These are phyloP conservation scores for Eilema griseolum DNA, from an alignment of 2,888 invertebrate species.

Conservation along the genomic window DNA sequence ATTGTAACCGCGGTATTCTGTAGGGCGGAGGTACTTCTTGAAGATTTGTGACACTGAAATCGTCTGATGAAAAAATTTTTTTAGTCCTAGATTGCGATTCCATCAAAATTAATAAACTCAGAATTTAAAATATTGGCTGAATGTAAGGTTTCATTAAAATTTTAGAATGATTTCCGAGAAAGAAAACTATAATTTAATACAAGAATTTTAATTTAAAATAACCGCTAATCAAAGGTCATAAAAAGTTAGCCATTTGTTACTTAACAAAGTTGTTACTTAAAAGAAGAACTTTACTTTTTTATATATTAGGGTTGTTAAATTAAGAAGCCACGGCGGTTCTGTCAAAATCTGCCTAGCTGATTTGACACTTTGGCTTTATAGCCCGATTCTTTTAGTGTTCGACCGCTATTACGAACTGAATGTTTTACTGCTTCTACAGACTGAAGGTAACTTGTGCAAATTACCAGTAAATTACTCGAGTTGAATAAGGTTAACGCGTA, in stretches of 20 bases:
- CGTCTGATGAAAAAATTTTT: too few relatives aligned
- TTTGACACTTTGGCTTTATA: neutral
- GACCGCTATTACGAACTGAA: neutral
- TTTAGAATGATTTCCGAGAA: too few relatives aligned
- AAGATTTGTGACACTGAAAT: too few relatives aligned
- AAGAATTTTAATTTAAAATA: neutral
- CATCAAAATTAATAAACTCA: too few relatives aligned
- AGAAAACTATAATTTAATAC: too few relatives aligned
- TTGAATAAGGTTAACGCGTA: neutral
- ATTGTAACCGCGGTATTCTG: too few relatives aligned
- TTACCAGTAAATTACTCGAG: neutral
- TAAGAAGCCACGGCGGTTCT: neutral
- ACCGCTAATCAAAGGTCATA: neutral
- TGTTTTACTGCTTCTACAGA: neutral
- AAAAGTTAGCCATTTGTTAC: neutral
- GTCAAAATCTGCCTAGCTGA: neutral
- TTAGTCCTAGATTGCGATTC: too few relatives aligned
- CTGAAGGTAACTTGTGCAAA: neutral
- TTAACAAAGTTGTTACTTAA: too few relatives aligned
- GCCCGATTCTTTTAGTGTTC: neutral
- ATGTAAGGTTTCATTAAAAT: too few relatives aligned
- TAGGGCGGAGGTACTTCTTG: too few relatives aligned
- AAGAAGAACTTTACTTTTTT: neutral
- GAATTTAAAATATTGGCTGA: too few relatives aligned
- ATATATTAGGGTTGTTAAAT: neutral